Evolutionary conservation across 2,113 vertebrate genomes (phyloP), one percentile per base, ranked within the genome.

Genomic region (Hippocampus mohnikei): DNA sequence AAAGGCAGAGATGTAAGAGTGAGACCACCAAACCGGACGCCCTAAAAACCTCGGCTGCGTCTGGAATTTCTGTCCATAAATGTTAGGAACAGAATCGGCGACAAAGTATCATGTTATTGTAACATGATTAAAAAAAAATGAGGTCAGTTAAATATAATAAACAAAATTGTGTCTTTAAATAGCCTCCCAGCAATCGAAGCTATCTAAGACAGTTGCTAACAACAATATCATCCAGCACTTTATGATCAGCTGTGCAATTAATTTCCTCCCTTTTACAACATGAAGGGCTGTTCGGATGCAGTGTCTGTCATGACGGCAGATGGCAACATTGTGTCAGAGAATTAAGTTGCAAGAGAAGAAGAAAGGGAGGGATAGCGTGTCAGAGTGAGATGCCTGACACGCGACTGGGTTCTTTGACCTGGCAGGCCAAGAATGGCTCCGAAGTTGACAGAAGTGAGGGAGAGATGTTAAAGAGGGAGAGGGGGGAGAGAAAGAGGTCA

Each of bases 351-450:
- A 73, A 72, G 73, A 76, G 50, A 53, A 50, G 66, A 42, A 73
- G 61, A 78, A 76, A 83, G 42, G 66, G 81, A 74, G 73, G 67
- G 75, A 73, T 58, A 60, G 71, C 66, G 65, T 74, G 73, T 85
- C 72, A 75, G 73, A 83, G 71, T 71, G 76, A 82, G 67, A 85
- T 73, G 79, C 81, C 77, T 84, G 83, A 90, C 68, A 67, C 85
- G 83, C 18, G 53, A 74, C 67, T 77, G 81, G 75, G 62, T 81
- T 88, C 79, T 80, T 70, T 16, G 64, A 81, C 81, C 83, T 86
- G 89, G 81, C 83, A 82, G 65, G 42, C 79, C 77, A 73, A 66
- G 63, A 41, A 73, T 68, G 84, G 80, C 78, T 79, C 66, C 46
- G 37, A 67, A 66, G 64, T 59, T 70, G 63, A 75, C 60, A 69